Evolutionary conservation across 2,797 vertebrate genomes (phyloP).

Genomic region (Sphaeramia orbicularis): DNA sequence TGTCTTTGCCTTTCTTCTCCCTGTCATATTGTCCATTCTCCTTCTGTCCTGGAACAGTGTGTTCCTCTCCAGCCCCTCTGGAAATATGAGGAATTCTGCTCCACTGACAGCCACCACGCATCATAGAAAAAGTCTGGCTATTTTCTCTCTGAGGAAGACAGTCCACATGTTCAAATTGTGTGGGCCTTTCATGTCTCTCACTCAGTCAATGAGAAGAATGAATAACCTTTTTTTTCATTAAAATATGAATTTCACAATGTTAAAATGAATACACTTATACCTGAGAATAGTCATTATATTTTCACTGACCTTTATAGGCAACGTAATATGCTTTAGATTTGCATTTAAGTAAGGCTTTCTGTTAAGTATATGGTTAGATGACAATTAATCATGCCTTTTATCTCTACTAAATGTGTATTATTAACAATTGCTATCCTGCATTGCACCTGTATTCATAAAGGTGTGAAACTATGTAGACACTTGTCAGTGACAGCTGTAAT

Average conservation of each 20-base stretch:
- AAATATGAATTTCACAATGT: background rate
- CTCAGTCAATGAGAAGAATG: background rate
- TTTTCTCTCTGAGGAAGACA: constrained; percentile 31
- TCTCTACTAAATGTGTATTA: constrained; percentile 32
- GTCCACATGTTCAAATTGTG: constrained; percentile 1
- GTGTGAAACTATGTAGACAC: constrained; percentile 6
- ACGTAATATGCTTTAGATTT: constrained; percentile 28
- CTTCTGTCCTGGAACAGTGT: constrained; percentile 49
- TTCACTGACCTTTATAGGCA: constrained; percentile 20
- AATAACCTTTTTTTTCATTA: constrained; percentile 8
- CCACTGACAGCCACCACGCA: constrained; percentile 53
- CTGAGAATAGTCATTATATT: constrained; percentile 4
- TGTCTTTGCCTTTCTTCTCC: constrained; percentile 12
- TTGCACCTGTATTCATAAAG: constrained; percentile 8
- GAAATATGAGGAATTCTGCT: constrained; percentile 58
- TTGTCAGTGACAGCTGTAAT: constrained; percentile 33
- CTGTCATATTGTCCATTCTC: constrained; percentile 40
- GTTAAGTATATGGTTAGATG: constrained; percentile 19
- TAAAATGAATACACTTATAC: constrained; percentile 2
- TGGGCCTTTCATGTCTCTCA: background rate
- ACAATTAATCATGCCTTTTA: constrained; percentile 36
- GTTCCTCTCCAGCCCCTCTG: constrained; percentile 52
- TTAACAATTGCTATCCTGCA: constrained; percentile 44
- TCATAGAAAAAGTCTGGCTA: constrained; percentile 34
- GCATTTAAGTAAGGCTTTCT: constrained; percentile 33